Evolutionary conservation across 2,113 vertebrate genomes (phyloP), one percentile per base, ranked within the genome.

Genomic region (Eptesicus fuscus): DNA sequence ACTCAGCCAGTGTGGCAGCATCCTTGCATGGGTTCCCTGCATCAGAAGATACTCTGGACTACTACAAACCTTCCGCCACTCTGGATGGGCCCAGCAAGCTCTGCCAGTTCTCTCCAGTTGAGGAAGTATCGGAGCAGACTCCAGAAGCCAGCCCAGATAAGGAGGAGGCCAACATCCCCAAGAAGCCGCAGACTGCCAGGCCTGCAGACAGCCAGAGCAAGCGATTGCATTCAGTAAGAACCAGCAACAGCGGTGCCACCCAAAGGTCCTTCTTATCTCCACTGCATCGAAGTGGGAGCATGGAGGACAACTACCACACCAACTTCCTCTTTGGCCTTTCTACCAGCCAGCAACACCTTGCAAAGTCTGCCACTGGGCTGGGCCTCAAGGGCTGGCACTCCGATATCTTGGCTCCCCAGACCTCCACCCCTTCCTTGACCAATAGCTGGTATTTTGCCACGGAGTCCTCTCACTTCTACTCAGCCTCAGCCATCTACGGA

Each of bases 331-430:
- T 99, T 0, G 99, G 99, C 2, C 98, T 99, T 10, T 99, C 99
- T 1, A 98, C 98, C 96, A 99, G 99, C 97, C 99, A 99, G 97
- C 99, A 99, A 95, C 99, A 99, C 82, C 95, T 99, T 78, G 97
- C 99, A 1, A 98, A 98, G 89, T 97, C 98, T 0, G 95, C 98
- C 0, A 97, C 97, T 0, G 99, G 98, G 7, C 94, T 98, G 40
- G 98, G 98, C 76, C 98, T 99, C 63, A 99, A 99, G 79, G 99
- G 99, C 96, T 99, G 99, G 99, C 99, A 99, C 98, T 99, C 99
- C 0, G 99, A 99, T 97, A 99, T 99, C 98, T 94, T 99, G 97
- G 98, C 99, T 7, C 98, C 99, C 17, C 98, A 98, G 95, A 97
- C 99, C 2, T 98, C 99, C 0, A 95, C 99, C 9, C 85, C 99